Percentiles rank a stretch among this genome's conserved stretches.
These are phyloP conservation scores for Tetraneura akinire DNA, from an alignment of 1,140 invertebrate genomes.

Conservation along the genomic window DNA sequence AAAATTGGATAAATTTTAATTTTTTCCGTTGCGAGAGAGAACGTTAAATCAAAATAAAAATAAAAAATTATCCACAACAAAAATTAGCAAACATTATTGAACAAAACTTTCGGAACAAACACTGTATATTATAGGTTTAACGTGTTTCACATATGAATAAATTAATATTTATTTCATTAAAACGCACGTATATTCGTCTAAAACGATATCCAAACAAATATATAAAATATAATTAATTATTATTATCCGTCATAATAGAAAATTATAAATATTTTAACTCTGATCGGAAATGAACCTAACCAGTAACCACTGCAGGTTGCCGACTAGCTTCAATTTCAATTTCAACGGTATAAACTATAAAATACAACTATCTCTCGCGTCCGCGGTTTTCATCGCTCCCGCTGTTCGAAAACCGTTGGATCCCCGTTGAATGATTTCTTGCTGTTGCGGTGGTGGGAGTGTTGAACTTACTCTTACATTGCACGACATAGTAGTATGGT, in stretches of 20 bases:
- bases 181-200: no score
- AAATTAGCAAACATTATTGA: neutral
- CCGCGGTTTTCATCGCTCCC: neutral
- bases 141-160: no score
- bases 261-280: neutral
- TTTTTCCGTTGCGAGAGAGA: neutral
- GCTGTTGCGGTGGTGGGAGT: constrained; percentile 8
- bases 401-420: neutral
- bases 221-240: neutral
- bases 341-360: constrained; percentile 9
- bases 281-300: neutral
- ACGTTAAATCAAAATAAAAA: neutral
- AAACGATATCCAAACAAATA: neutral
- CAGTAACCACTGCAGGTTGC: neutral
- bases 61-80: no score
- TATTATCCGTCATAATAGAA: neutral
- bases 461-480: neutral
- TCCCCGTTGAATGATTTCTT: neutral
- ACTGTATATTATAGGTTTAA: no score
- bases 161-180: no score
- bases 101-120: no score
- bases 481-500: no score
- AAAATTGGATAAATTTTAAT: no score
- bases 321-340: neutral
- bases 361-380: neutral